These are phyloP conservation scores for Creontiades dilutus DNA, from an alignment of 2,888 invertebrate genomes.

Conservation along the genomic window DNA sequence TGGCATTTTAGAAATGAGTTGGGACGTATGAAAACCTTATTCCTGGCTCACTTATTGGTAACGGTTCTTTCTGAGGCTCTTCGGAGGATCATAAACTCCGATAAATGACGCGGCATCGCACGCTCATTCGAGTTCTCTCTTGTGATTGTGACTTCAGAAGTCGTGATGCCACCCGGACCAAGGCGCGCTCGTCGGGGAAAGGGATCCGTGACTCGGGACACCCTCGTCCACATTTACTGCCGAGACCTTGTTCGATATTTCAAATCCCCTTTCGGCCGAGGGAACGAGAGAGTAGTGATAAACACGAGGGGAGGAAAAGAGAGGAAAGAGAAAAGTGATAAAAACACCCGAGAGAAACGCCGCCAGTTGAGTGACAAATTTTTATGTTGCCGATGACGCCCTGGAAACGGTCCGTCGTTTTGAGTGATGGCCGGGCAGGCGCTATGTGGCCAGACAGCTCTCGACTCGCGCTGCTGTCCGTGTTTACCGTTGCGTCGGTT, in stretches of 20 bases:
- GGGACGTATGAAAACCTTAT: too few species aligned
- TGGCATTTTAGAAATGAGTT: too few species aligned
- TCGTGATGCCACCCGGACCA: conserved; percentile 30
- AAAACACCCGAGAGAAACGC: conserved; percentile 34
- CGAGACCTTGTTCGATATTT: conserved; percentile 48
- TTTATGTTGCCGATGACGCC: conserved; percentile 31
- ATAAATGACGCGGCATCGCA: conserved; percentile 30
- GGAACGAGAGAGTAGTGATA: not conserved
- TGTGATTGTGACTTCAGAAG: conserved; percentile 37
- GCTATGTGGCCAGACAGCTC: not conserved
- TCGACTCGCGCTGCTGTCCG: not conserved
- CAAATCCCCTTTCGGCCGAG: conserved; percentile 42
- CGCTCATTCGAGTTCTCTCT: not conserved
- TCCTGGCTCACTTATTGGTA: not conserved
- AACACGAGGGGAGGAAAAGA: not conserved
- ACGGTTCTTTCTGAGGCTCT: not conserved
- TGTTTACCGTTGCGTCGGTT: not conserved
- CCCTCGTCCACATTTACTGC: conserved; percentile 12
- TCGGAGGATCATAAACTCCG: conserved; percentile 16
- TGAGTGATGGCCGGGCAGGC: conserved; percentile 5
- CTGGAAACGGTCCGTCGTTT: conserved; percentile 22
- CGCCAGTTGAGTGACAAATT: conserved; percentile 24
- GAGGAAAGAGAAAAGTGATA: not conserved
- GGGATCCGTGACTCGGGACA: conserved; percentile 5
- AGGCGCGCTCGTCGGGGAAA: not conserved